Conservation (phyloP, 2,797 vertebrate genomes). For the Syngnathus rostellatus region DNA sequence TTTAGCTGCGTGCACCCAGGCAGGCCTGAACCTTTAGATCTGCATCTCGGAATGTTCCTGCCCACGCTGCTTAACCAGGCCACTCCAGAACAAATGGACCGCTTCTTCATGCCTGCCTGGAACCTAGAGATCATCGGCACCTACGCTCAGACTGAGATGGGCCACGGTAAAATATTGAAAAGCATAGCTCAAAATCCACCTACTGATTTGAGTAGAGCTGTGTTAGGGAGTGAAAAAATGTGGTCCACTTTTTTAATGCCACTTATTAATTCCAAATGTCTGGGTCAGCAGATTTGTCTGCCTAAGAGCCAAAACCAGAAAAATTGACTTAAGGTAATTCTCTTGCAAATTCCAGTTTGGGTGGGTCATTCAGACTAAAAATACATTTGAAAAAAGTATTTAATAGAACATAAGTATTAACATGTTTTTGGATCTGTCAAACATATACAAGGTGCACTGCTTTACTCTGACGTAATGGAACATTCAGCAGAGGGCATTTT, state of each 20-base stretch:
- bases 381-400: background rate
- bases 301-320: background rate
- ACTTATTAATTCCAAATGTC: background rate
- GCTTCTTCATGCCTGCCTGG: slow-evolving; percentile 96
- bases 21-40: slow-evolving; percentile 86
- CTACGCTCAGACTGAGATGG: slow-evolving; percentile 98
- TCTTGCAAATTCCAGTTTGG: background rate
- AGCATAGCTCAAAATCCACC: slow-evolving; percentile 15
- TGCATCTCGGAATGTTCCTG: slow-evolving; percentile 98
- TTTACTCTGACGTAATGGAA: background rate
- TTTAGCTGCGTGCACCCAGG: slow-evolving; percentile 81
- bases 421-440: slow-evolving; percentile 55
- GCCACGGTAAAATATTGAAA: slow-evolving; percentile 82
- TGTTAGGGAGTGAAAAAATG: background rate
- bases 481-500: background rate
- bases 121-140: slow-evolving; percentile 98
- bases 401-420: background rate
- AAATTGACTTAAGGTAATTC: background rate
- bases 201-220: background rate
- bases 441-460: slow-evolving; percentile 30
- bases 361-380: background rate
- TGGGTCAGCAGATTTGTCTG: background rate
- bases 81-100: slow-evolving; percentile 88
- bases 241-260: background rate
- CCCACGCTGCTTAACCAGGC: slow-evolving; percentile 96